Conservation (phyloP, 2,888 invertebrate species). For the Lordiphosa fenestrarum region DNA sequence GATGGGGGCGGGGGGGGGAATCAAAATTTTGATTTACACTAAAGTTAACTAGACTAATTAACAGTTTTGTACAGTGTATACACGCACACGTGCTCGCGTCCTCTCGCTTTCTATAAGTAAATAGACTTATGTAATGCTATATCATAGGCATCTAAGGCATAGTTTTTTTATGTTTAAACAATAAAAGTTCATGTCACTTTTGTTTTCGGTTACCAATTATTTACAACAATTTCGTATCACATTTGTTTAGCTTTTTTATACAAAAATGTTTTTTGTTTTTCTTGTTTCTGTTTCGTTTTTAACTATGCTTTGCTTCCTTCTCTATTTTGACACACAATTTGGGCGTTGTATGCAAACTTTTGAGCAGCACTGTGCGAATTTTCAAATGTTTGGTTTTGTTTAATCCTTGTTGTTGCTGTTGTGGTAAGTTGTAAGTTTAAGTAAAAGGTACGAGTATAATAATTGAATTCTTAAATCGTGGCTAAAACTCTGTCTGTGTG, state of each 20-base stretch:
- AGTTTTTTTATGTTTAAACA: conserved; percentile 45
- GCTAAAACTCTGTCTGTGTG: conserved; percentile 28
- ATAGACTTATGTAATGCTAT: conserved; percentile 38
- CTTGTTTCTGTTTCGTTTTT: conserved; percentile 3
- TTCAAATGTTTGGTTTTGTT: conserved; percentile 30
- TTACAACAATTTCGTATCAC: conserved; percentile 72
- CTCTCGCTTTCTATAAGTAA: conserved; percentile 35
- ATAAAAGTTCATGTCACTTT: conserved; percentile 40
- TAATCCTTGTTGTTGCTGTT: conserved; percentile 24
- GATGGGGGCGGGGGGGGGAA: background rate
- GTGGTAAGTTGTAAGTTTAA: conserved; percentile 61
- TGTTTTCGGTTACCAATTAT: conserved; percentile 63
- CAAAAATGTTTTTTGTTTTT: conserved; percentile 17
- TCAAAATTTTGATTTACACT: conserved; percentile 51
- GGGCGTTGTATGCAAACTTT: conserved; percentile 67
- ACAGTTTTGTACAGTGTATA: conserved; percentile 65
- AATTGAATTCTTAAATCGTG: conserved; percentile 42
- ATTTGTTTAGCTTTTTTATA: conserved; percentile 48
- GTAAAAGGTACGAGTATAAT: conserved; percentile 72
- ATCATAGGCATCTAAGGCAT: conserved; percentile 71
- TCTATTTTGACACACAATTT: conserved; percentile 28
- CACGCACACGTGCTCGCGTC: conserved; percentile 57
- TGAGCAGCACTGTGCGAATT: conserved; percentile 70
- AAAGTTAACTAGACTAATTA: conserved; percentile 66
- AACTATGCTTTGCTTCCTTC: conserved; percentile 1